These are phyloP conservation scores for Stratiolaelaps scimitus DNA, from an alignment of 1,140 invertebrate genomes.

Conservation along the genomic window DNA sequence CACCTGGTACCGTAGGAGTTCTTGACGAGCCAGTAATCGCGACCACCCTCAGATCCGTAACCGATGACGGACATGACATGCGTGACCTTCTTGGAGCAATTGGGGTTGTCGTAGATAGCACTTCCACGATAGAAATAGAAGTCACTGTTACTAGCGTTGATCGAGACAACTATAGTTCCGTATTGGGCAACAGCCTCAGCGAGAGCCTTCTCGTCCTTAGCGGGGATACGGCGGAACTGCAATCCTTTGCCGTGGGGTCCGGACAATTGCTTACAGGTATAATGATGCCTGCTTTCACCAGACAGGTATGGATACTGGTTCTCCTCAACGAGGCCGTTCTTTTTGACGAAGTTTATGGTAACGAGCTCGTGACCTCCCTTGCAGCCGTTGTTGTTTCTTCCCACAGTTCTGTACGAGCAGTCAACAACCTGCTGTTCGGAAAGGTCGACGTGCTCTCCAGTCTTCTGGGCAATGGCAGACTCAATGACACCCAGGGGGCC, in stretches of 20 bases:
- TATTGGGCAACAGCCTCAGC: slow-evolving; percentile 6
- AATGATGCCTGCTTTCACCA: too few species aligned
- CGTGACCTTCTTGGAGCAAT: slow-evolving; percentile 38
- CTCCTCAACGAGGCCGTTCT: not conserved
- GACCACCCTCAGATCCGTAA: slow-evolving; percentile 41
- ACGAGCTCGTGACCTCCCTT: not conserved
- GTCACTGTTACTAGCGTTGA: slow-evolving; percentile 2
- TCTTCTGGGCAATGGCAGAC: slow-evolving; percentile 15
- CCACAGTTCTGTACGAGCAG: not conserved
- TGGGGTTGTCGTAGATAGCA: slow-evolving; percentile 4
- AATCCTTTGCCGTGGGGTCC: not conserved
- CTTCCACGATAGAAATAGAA: not conserved
- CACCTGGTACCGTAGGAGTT: slow-evolving; percentile 35
- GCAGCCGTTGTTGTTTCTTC: not conserved
- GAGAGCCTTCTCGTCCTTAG: not conserved
- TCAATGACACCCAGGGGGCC: not conserved
- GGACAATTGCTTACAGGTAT: too few species aligned
- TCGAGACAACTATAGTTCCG: not conserved
- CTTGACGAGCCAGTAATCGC: slow-evolving; percentile 36
- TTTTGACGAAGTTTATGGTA: not conserved
- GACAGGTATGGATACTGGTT: too few species aligned
- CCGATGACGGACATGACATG: slow-evolving; percentile 48
- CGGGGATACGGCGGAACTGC: not conserved
- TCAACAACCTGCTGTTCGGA: slow-evolving; percentile 7
- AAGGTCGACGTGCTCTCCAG: not conserved